phyloP scores from a whole-genome alignment of 2,888 invertebrate genomes.

The Dolichomitus sp. region DNA sequence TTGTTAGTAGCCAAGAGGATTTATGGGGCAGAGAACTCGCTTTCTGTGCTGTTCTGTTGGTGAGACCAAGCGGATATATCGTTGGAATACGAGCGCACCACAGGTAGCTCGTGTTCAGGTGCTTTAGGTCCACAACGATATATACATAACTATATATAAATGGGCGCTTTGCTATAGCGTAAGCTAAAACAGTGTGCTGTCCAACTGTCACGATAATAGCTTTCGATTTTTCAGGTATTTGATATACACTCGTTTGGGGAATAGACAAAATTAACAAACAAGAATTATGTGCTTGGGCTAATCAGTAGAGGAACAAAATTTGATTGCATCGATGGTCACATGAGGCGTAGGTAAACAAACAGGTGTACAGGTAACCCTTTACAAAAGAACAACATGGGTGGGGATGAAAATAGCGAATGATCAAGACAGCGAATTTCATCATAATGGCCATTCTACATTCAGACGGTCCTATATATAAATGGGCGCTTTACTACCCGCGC shows the following conservation, averaged over 20 bases:
- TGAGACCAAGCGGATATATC: constrained; percentile 53
- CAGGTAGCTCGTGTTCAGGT: constrained; percentile 74
- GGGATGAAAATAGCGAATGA: no score
- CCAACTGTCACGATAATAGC: constrained; percentile 57
- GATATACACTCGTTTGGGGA: constrained; percentile 15
- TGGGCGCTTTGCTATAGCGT: constrained; percentile 2
- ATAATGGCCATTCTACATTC: no score
- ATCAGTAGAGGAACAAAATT: neutral
- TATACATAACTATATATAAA: constrained; percentile 57
- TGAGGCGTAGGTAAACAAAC: neutral
- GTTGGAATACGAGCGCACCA: constrained; percentile 62
- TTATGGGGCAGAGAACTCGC: constrained; percentile 75
- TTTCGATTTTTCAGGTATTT: constrained; percentile 55
- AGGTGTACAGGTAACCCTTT: neutral
- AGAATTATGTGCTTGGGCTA: constrained; percentile 4
- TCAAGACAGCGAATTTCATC: no score
- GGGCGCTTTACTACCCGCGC: no score
- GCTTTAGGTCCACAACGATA: constrained; percentile 65
- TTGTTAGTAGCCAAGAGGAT: constrained; percentile 72
- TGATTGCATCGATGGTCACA: neutral
- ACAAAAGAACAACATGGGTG: neutral
- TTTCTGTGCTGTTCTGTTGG: constrained; percentile 65
- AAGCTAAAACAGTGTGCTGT: constrained; percentile 45
- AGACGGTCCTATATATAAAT: no score
- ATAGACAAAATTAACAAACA: neutral